phyloP scores from a whole-genome alignment of 2,888 invertebrate genomes.

The Cephus pygmeus region DNA sequence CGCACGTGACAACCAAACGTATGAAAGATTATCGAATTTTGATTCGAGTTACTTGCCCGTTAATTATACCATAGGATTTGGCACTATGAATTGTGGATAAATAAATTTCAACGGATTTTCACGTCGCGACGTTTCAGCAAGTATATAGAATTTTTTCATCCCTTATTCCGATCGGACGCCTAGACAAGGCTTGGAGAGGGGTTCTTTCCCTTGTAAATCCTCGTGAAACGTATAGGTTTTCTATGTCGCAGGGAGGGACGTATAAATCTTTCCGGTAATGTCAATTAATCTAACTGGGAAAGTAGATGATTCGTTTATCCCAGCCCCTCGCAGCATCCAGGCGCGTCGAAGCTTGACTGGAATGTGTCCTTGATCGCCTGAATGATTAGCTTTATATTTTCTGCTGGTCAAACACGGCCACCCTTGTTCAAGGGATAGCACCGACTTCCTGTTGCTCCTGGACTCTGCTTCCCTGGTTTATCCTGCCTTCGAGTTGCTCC shows the following conservation, averaged over 20 bases:
- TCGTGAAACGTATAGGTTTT: neutral
- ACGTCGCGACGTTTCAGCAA: neutral
- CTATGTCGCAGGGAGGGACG: neutral
- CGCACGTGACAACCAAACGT: neutral
- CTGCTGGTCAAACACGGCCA: too few species aligned
- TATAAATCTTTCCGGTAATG: neutral
- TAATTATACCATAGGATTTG: neutral
- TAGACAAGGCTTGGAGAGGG: too few species aligned
- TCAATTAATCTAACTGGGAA: neutral
- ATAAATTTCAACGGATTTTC: neutral
- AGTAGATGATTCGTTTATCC: neutral
- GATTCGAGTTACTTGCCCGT: neutral
- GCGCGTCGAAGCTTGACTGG: too few species aligned
- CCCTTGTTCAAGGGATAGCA: too few species aligned
- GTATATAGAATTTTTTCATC: neutral
- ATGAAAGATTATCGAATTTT: neutral
- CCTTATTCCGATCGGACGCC: neutral
- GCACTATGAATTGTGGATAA: neutral
- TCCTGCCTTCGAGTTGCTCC: too few species aligned
- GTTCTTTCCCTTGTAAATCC: neutral
- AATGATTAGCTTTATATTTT: too few species aligned
- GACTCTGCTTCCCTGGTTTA: too few species aligned
- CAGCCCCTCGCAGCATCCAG: neutral
- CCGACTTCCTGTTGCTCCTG: too few species aligned
- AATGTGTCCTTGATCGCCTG: too few species aligned